Evolutionary conservation across 1,140 invertebrate species (phyloP), one percentile per base, ranked within the genome.

Genomic region (Triops longicaudatus): DNA sequence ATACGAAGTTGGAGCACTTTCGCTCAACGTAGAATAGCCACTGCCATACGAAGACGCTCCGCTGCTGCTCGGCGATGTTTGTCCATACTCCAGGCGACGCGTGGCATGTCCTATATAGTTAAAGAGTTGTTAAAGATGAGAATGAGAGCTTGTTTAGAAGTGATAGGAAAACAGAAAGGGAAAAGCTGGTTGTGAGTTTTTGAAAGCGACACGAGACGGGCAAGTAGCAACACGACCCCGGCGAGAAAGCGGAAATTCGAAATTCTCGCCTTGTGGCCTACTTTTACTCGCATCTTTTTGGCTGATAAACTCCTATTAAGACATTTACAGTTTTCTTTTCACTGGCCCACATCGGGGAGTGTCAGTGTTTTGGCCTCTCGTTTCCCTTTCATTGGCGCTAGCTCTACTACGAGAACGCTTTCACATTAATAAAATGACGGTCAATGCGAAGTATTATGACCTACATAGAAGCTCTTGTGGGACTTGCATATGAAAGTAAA

Each of bases 1-100:
- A 63, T 63, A 77, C 42, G 63, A 73, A 43, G 76, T 72, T 1
- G 76, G 76, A 28, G 76, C 76, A 27, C 76, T 77, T 7, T 73
- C 76, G 76, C 76, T 73, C 31, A 73, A 72, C 14, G 50, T 63
- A 14, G 50, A 63, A 22, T 63, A 63, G 50, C 50, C 50, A 14
- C 50, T 63, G 22, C 50, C 50, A 17, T 63, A 63, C 1, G 50
- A 63, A 6, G 50, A 63, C 6, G 50, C 50, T 63, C 50, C 50
- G 50, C 50, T 63, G 22, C 50, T 63, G 50, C 50, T 63, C n/a
- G 50, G 50, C 50, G 50, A 63, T 5, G 50, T 0, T n/a, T n/a
- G 50, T 63, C 50, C 50, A 17, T 63, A 63, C 14, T 63, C 50
- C 6, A 22, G 50, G 22, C 50, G 50, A 17, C 7, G 14, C 17